Base-by-base conservation (phyloP, 2,113 vertebrate genomes). In the Diglossa brunneiventris region DNA sequence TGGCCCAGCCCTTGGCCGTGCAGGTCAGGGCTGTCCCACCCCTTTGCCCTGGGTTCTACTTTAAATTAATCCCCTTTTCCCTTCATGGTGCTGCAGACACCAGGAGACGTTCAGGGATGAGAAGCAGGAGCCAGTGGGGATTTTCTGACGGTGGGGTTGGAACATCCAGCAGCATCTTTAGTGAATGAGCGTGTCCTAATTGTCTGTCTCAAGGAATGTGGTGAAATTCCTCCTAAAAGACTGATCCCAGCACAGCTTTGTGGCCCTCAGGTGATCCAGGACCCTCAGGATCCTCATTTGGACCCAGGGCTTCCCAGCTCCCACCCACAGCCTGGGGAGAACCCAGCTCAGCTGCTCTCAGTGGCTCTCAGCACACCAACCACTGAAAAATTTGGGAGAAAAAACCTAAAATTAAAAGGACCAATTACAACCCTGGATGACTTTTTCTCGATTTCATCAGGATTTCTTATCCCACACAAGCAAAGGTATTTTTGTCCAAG, bases 401-500 rank as follows among this genome's bases (percentile, higher is more conserved):
- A 15, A 27, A 5, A 7, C 4, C 10, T 44, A n/a, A 13, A 27
- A 27, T 2, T 13, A 39, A 50, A 67, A 33, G 22, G 16, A 3
- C 6, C 33, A 82, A 18, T 92, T 74, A 67, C 33, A 67, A 6
- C 15, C 16, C 20, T 67, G 47, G 37, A 7, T 75, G 23, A 13
- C 15, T 92, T 93, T 89, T 80, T 64, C 55, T 49, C 18, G 1
- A 64, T 72, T 92, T 95, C 50, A 21, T 47, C 0, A 2, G 47
- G 73, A 64, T 94, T 95, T 94, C 41, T 70, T 87, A 46, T 93
- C 46, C 56, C 72, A 69, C 30, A 41, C 5, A 7, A 86, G 66
- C 31, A 90, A 77, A 84, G 21, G 62, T 82, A 59, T 44, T 92
- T 92, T 75, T 78, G 64, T 91, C 73, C 47, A 78, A 78, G 47